Percentiles rank a stretch among this genome's conserved stretches.
These are phyloP conservation scores for Galaxea fascicularis DNA, from an alignment of 92 coral and sea anemone genomes.

Conservation along the genomic window DNA sequence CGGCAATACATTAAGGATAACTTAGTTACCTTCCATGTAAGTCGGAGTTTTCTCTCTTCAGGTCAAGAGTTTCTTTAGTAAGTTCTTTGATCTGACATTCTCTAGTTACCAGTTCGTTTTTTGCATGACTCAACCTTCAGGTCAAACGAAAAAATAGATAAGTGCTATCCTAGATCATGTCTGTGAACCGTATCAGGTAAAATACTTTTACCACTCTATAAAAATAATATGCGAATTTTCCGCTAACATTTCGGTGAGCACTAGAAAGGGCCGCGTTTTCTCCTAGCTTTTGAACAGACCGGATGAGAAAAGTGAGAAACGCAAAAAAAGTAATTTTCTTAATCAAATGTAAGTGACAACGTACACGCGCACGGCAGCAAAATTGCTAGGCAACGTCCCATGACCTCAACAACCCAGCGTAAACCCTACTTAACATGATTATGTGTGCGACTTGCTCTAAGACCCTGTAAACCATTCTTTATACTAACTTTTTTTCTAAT, in stretches of 20 bases:
- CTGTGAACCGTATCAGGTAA: background rate
- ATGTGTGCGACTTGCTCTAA: no score
- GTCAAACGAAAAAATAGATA: background rate
- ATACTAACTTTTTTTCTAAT: slow-evolving; percentile 57
- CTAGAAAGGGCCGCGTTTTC: no score
- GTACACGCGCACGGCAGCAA: no score
- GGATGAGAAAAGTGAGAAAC: no score
- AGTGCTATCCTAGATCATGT: no score
- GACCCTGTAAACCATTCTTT: background rate
- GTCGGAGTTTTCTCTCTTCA: slow-evolving; percentile 76
- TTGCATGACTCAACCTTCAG: slow-evolving; percentile 66
- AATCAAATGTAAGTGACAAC: no score
- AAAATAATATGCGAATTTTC: no score
- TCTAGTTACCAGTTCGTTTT: slow-evolving; percentile 68
- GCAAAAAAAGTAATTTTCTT: no score
- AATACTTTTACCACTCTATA: background rate
- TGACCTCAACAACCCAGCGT: slow-evolving; percentile 3
- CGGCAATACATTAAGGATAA: background rate
- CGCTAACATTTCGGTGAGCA: no score
- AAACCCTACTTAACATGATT: no score
- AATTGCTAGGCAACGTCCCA: no score
- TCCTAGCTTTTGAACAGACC: no score
- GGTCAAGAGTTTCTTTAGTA: slow-evolving; percentile 68
- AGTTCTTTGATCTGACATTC: slow-evolving; percentile 74
- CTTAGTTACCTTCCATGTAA: slow-evolving; percentile 74